Base-by-base conservation (phyloP, 1,140 invertebrate genomes). In the Temnothorax curvispinosus region DNA sequence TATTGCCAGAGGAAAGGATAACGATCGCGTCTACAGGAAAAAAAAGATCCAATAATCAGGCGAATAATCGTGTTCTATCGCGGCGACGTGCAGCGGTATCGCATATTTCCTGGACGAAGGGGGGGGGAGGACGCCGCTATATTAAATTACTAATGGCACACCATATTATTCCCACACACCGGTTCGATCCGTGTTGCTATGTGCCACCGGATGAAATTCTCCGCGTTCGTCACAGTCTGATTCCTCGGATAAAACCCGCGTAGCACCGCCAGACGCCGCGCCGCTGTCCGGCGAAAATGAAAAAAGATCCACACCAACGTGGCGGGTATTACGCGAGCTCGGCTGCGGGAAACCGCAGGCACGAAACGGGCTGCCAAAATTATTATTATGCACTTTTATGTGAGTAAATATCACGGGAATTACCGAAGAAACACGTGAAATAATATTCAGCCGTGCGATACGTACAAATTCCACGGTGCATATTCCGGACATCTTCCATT, bases 181-280 rank as follows among this genome's bases (percentile, higher is more conserved):
- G 52, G 58, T 78, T 78, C 74, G 74, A 76, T 65, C 44, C 21
- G 47, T 27, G 74, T 54, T 80, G 56, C 80, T 75, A 76, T 84
- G 44, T 69, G 44, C 64, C 62, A 87, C 78, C 88, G 82, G 88
- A 76, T 78, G 78, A 78, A 74, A 89, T 75, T 89, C 82, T 52
- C 76, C 58, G 78, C 56, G 50, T 82, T 62, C 85, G 89, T 91
- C 87, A 91, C 90, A 87, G 81, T 90, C 90, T 88, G 90, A 88
- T 91, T 91, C 89, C 32, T 32, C 62, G 27, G 62, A 47, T 87
- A 75, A 56, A 75, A 77, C 18, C 38, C 47, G 11, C 38, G 38
- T 3, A 7, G 87, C 32, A 44, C 32, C 47, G 71, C n/a, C 81
- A 64, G 52, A 52, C 62, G 21, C 13, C 71, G 67, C 41, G 27